phyloP scores from a whole-genome alignment of 92 coral and sea anemone genomes.

The Umimayanthus chanpuru region DNA sequence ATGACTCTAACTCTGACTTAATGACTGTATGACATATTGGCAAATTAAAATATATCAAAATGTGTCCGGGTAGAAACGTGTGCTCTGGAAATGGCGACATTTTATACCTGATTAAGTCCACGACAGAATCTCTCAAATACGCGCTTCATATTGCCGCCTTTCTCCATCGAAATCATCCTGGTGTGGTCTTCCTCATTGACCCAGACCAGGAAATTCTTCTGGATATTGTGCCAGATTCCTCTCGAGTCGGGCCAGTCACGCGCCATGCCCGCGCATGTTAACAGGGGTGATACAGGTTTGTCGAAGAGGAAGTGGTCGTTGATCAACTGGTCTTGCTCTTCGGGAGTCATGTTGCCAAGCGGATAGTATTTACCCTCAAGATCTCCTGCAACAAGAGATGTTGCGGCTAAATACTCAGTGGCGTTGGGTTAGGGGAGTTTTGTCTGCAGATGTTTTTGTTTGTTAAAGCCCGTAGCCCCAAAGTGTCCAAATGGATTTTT shows the following conservation, averaged over 20 bases:
- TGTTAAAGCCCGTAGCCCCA: too few species aligned
- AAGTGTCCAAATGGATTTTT: too few species aligned
- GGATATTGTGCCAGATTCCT: conserved; percentile 93
- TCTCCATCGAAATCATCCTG: conserved; percentile 94
- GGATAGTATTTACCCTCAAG: conserved; percentile 90
- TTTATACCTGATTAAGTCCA: too few species aligned
- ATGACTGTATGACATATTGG: too few species aligned
- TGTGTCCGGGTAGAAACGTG: too few species aligned
- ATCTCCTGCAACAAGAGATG: conserved; percentile 69
- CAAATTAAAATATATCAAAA: too few species aligned
- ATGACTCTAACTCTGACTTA: too few species aligned
- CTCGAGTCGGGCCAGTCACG: conserved; percentile 99
- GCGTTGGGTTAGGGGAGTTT: neutral
- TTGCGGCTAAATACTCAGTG: too few species aligned
- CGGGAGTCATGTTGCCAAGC: conserved; percentile 80
- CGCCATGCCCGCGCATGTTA: conserved; percentile 99
- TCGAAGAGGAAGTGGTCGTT: conserved; percentile 97
- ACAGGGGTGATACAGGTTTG: conserved; percentile 97
- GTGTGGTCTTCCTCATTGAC: conserved; percentile 98
- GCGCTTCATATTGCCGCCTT: conserved; percentile 36
- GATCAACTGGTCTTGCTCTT: conserved; percentile 92
- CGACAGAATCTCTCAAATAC: too few species aligned
- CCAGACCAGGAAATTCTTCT: conserved; percentile 97
- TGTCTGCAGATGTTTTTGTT: neutral
- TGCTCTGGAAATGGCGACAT: too few species aligned